A percentile compares a stretch with the other conserved stretches of the same genome.
phyloP scores from a whole-genome alignment of 2,888 invertebrate species.

The Ichneumon xanthorius region DNA sequence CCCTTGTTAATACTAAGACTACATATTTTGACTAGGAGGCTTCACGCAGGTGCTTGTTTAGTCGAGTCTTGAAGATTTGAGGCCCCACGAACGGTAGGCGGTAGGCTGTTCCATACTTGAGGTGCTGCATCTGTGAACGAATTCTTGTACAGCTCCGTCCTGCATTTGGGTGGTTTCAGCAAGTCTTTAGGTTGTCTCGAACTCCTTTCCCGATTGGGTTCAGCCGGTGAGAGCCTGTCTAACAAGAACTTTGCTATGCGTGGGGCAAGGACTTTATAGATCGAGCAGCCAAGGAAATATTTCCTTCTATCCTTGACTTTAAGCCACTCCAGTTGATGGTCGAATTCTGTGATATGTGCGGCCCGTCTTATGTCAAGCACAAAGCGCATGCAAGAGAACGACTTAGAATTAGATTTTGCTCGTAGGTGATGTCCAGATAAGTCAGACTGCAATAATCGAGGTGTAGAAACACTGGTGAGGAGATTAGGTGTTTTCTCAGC shows the following conservation, averaged over 20 bases:
- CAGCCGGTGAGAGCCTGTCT: neutral
- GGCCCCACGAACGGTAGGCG: neutral
- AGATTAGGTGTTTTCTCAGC: slow-evolving; percentile 11
- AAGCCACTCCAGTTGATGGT: slow-evolving; percentile 21
- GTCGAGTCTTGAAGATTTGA: neutral
- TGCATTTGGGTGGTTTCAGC: neutral
- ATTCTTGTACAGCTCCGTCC: slow-evolving; percentile 14
- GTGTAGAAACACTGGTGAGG: slow-evolving; percentile 21
- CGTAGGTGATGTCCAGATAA: slow-evolving; percentile 4
- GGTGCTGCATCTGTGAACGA: slow-evolving; percentile 17
- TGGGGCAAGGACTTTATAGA: slow-evolving; percentile 14
- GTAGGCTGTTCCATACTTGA: slow-evolving; percentile 13
- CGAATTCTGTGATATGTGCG: neutral
- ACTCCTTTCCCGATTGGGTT: neutral
- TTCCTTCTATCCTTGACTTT: neutral
- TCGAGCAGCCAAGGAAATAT: slow-evolving; percentile 22
- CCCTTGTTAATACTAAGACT: neutral
- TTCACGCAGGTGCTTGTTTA: neutral
- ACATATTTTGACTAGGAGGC: neutral
- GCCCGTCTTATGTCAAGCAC: slow-evolving; percentile 17
- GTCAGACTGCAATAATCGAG: slow-evolving; percentile 37
- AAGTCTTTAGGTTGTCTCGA: neutral
- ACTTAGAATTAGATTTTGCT: slow-evolving; percentile 10
- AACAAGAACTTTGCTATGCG: slow-evolving; percentile 12
- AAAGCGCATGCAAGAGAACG: slow-evolving; percentile 30